These are phyloP conservation scores for Microplitis mediator DNA, from an alignment of 1,140 invertebrate species.

Conservation along the genomic window DNA sequence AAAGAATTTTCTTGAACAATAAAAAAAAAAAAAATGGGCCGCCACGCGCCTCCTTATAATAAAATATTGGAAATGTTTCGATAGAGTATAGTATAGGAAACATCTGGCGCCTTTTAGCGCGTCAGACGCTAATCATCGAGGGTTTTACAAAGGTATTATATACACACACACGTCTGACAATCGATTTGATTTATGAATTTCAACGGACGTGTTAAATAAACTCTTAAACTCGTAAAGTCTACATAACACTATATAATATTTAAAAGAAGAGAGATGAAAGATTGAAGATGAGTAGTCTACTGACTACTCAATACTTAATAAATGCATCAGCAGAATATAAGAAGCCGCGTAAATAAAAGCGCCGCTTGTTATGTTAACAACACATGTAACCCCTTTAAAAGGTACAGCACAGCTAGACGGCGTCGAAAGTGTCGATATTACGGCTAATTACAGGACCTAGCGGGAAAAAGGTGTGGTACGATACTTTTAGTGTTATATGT, in stretches of 20 bases:
- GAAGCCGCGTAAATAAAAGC: background rate
- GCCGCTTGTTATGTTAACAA: background rate
- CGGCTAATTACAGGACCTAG: conserved; percentile 15
- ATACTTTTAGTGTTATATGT: background rate
- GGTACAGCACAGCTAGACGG: background rate
- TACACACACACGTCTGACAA: conserved; percentile 23
- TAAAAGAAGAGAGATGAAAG: too few relatives aligned
- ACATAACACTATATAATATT: too few relatives aligned
- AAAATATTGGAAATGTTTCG: too few relatives aligned
- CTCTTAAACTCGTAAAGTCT: background rate
- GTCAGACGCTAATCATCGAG: conserved; percentile 46
- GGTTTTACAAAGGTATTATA: conserved; percentile 36
- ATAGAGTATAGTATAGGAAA: conserved; percentile 22
- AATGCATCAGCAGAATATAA: background rate
- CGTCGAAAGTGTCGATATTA: conserved; percentile 12
- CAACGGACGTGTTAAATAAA: conserved; percentile 13
- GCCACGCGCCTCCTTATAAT: too few relatives aligned
- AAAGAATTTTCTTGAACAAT: too few relatives aligned
- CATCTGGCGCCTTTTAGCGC: conserved; percentile 46
- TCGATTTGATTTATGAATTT: conserved; percentile 36
- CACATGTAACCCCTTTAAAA: conserved; percentile 7
- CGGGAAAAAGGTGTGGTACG: conserved; percentile 15
- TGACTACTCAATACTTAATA: background rate
- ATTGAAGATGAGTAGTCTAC: background rate
- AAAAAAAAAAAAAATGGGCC: too few relatives aligned